phyloP scores from a whole-genome alignment of 2,888 invertebrate genomes.

The Nyleta sp. region DNA sequence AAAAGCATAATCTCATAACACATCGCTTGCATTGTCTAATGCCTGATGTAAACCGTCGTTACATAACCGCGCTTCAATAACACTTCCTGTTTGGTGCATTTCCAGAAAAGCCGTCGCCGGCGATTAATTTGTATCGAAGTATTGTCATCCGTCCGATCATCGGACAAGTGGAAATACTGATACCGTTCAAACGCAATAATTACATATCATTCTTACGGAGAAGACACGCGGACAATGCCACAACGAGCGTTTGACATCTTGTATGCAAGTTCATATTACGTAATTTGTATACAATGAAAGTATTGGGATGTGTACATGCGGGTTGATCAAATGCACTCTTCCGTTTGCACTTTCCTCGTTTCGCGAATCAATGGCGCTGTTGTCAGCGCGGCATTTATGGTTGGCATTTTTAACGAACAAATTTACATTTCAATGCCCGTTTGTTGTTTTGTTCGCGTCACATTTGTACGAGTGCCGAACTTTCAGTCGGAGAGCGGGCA shows the following conservation, averaged over 20 bases:
- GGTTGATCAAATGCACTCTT: too few species aligned
- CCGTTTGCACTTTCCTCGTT: too few species aligned
- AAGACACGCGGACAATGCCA: not conserved
- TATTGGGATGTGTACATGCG: too few species aligned
- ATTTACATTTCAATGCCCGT: not conserved
- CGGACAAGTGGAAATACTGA: too few species aligned
- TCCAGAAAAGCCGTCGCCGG: slow-evolving; percentile 34
- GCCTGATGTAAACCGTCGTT: slow-evolving; percentile 6
- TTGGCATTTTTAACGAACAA: not conserved
- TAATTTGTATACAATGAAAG: too few species aligned
- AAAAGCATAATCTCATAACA: too few species aligned
- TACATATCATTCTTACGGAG: too few species aligned
- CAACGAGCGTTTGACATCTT: too few species aligned
- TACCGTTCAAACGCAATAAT: not conserved
- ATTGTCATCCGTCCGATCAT: slow-evolving; percentile 20
- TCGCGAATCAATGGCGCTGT: too few species aligned
- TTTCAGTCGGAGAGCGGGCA: slow-evolving; percentile 31
- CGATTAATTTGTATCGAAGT: slow-evolving; percentile 22
- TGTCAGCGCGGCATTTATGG: too few species aligned
- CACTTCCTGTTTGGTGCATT: slow-evolving; percentile 44
- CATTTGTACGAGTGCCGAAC: slow-evolving; percentile 2
- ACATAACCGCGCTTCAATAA: slow-evolving; percentile 24
- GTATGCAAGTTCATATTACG: too few species aligned
- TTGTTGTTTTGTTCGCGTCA: not conserved
- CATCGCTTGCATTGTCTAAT: too few species aligned